Conservation (phyloP, 2,797 vertebrate species). For the Chrosomus eos region DNA sequence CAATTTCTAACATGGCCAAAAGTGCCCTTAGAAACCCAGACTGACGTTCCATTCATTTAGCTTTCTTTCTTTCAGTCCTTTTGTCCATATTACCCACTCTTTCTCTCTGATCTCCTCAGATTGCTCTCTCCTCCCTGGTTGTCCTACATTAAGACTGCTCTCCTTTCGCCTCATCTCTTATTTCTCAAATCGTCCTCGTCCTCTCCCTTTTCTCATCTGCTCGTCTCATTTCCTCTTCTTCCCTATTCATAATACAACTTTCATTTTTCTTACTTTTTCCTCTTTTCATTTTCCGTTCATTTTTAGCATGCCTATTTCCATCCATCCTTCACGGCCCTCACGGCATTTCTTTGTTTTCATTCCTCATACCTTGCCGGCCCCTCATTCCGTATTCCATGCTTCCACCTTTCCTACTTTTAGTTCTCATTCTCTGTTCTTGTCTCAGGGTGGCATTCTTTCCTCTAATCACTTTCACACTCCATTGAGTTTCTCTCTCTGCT, state of each 20-base stretch:
- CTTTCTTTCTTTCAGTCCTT: not conserved
- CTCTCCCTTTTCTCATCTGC: constrained; percentile 9
- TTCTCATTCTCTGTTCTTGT: constrained; percentile 37
- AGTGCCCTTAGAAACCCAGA: not conserved
- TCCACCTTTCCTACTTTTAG: constrained; percentile 16
- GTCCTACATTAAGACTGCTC: constrained; percentile 34
- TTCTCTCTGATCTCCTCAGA: not conserved
- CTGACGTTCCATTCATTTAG: not conserved
- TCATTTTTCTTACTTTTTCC: constrained; percentile 3
- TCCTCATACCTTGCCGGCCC: not conserved
- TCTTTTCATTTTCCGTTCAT: constrained; percentile 31
- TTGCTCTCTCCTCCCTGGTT: constrained; percentile 33
- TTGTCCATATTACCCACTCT: not conserved
- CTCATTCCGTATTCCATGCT: constrained; percentile 20
- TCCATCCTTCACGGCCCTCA: constrained; percentile 3
- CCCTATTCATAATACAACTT: constrained; percentile 39
- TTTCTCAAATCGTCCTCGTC: constrained; percentile 18
- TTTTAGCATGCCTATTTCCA: constrained; percentile 25
- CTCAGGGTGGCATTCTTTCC: constrained; percentile 26
- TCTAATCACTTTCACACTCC: constrained; percentile 50
- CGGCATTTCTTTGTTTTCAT: constrained; percentile 10
- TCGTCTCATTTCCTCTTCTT: constrained; percentile 2
- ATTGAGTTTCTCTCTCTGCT: constrained; percentile 27
- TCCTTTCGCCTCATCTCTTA: constrained; percentile 28
- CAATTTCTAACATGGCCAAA: not conserved